Evolutionary conservation across 1,140 invertebrate genomes (phyloP), one percentile per base, ranked within the genome.

Genomic region (Ylistrum balloti): DNA sequence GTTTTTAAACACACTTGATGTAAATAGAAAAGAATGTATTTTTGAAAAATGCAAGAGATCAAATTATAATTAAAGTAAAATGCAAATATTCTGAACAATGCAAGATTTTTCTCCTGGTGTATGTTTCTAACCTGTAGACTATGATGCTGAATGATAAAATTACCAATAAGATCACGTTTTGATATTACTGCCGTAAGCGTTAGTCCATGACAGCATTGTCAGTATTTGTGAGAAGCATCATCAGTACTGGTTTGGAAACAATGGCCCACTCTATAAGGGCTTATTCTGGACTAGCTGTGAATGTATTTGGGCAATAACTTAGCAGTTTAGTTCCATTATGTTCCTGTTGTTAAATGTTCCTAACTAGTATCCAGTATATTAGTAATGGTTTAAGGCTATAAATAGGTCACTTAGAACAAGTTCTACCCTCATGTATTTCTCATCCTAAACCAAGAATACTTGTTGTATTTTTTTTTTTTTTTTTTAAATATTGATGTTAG

Each of bases 51-150:
- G n/a, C 5, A 74, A 74, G 56, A 74, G 56, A 74, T 74, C n/a
- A 74, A 74, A 74, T 74, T 48, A 11, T 28, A 11, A 74, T 28
- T 28, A 74, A 74, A 28, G 5, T 74, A 28, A n/a, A 74, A 74
- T 74, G 56, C 56, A 74, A 74, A 28, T 74, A 28, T 74, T 74
- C n/a, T 74, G n/a, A 74, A 74, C 56, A 74, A 74, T 74, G n/a
- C 56, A 74, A 74, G 56, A 74, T 74, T 74, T 74, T n/a, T 28
- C 56, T 74, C 41, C 41, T 45, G 1, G 5, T 38, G 5, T 15
- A 38, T 20, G 45, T 56, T 15, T 56, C 22, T 15, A 17, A 15
- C 45, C 20, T 56, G 45, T 22, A 20, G 22, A 15, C 15, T 11
- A 17, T 56, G 7, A 56, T 56, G 22, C 56, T 28, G 56, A 45